phyloP scores from a whole-genome alignment of 2,113 vertebrate species.

The Pongo pygmaeus region DNA sequence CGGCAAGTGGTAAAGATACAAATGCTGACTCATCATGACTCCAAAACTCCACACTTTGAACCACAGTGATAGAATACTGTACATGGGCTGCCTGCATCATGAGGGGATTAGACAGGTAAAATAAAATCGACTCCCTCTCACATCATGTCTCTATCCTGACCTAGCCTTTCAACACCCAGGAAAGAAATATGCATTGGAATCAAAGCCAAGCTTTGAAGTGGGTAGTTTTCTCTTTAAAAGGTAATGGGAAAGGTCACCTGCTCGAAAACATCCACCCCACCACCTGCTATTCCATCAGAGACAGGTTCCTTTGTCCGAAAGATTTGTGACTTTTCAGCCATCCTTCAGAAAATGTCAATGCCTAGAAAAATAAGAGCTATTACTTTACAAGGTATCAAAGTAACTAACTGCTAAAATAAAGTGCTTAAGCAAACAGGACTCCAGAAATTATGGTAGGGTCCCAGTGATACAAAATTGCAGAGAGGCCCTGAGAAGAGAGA shows the following conservation, averaged over 20 bases:
- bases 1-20: background rate
- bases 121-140: background rate
- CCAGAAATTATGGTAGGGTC: background rate
- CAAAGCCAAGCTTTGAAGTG: background rate
- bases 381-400: conserved; percentile 29
- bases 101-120: background rate
- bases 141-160: background rate
- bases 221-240: background rate
- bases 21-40: background rate
- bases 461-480: background rate
- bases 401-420: conserved; percentile 17
- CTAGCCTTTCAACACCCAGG: background rate
- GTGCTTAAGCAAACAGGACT: background rate
- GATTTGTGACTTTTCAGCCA: background rate
- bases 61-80: background rate
- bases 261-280: background rate
- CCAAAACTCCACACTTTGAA: background rate
- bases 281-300: background rate
- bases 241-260: conserved; percentile 24
- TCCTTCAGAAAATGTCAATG: background rate
- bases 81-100: background rate
- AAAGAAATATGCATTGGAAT: background rate
- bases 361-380: background rate
- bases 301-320: background rate
- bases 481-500: background rate